Evolutionary conservation across 2,797 vertebrate genomes (phyloP), one percentile per base, ranked within the genome.

Genomic region (Argyrosomus regius): DNA sequence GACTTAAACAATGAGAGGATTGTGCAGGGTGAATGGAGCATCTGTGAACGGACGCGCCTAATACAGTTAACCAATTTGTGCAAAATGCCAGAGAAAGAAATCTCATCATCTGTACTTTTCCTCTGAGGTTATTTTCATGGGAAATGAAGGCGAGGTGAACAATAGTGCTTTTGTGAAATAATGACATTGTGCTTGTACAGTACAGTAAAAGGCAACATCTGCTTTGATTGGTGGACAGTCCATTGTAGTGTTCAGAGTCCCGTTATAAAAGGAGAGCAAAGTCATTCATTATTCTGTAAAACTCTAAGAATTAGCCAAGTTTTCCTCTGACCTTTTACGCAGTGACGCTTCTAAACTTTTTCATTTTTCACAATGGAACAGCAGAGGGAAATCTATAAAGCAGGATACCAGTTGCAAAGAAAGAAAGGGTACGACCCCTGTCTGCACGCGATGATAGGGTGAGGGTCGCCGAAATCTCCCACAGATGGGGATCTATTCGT

Each of bases 31-130:
- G 56, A 91, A 87, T 39, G 64, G 26, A 68, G 52, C 70, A 11
- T 80, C 75, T 68, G 72, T 80, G 64, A 12, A 17, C 22, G 24
- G 49, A 46, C 53, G 60, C 57, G 41, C 26, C 66, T 56, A 70
- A 83, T 53, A 9, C 49, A 26, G 39, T 79, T 78, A 76, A 81
- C 39, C 65, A 71, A 80, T 87, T 78, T 79, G 26, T 20, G 17
- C 26, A 45, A 66, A 39, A 77, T 3, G 63, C 61, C 53, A 61
- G 31, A 71, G 54, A 80, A 52, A 20, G 39, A 83, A 39, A 80
- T 76, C 59, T 18, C 14, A 77, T 85, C 52, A 45, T 26, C 20
- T 52, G 48, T 50, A 17, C 7, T 66, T 58, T 69, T 58, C 35
- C 49, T 6, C 10, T 18, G 8, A 58, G 17, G 46, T 26, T 12